A percentile compares a stretch with the other conserved stretches of the same genome.
phyloP scores from a whole-genome alignment of 2,888 invertebrate genomes.

The Drosophila quasianomalipes region DNA sequence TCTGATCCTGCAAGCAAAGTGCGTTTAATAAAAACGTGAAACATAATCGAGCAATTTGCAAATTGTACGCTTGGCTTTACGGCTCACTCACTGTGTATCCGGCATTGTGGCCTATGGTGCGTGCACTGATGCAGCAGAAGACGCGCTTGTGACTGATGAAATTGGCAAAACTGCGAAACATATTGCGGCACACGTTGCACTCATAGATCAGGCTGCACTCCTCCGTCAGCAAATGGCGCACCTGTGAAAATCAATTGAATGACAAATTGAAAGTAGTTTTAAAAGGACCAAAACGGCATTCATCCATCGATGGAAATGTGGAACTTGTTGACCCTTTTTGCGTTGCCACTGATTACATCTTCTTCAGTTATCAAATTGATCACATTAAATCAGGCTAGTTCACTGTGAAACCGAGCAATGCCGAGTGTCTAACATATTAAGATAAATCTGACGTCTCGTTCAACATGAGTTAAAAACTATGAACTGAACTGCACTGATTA shows the following conservation, averaged over 20 bases:
- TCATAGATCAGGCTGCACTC: constrained; percentile 96
- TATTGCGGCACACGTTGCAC: constrained; percentile 93
- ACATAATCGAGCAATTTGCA: constrained; percentile 31
- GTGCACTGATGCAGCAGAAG: constrained; percentile 88
- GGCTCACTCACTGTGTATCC: constrained; percentile 74
- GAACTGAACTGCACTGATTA: neutral
- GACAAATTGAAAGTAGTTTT: neutral
- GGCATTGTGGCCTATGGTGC: constrained; percentile 45
- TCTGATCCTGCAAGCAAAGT: constrained; percentile 60
- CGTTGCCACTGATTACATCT: neutral
- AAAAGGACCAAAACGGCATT: neutral
- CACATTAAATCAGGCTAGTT: neutral
- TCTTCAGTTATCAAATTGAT: neutral
- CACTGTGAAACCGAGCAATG: neutral
- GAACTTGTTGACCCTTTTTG: neutral
- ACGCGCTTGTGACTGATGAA: constrained; percentile 95
- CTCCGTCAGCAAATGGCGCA: constrained; percentile 90
- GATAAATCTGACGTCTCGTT: neutral
- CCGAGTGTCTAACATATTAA: neutral
- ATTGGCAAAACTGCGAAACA: constrained; percentile 94
- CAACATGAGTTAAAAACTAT: neutral
- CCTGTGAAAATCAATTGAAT: constrained; percentile 86
- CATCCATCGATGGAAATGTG: neutral
- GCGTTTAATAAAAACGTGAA: constrained; percentile 74
- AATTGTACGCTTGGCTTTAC: constrained; percentile 58